Evolutionary conservation across 2,797 vertebrate genomes (phyloP).

Genomic region (Spatula clypeata): DNA sequence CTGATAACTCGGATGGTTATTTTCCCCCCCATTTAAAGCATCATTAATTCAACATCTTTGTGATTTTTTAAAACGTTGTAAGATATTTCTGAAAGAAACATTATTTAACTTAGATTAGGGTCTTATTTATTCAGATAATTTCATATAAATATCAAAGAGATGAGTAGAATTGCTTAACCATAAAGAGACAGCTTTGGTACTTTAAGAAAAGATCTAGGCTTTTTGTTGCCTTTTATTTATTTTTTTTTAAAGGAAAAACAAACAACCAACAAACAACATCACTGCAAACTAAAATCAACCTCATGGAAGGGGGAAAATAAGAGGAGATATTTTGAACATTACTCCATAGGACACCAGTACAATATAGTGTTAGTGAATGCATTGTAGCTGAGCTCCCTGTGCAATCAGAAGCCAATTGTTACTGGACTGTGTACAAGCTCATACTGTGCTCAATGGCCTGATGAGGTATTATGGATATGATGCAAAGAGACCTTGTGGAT

Average conservation of each 20-base stretch:
- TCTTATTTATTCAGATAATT: conserved; percentile 83
- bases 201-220: conserved; percentile 66
- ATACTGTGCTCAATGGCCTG: conserved; percentile 94
- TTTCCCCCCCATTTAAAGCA: conserved; percentile 79
- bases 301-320: conserved; percentile 83
- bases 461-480: conserved; percentile 88
- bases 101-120: conserved; percentile 82
- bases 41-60: conserved; percentile 84
- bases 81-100: conserved; percentile 74
- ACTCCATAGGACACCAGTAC: conserved; percentile 85
- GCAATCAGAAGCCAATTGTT: conserved; percentile 90
- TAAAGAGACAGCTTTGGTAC: conserved; percentile 70
- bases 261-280: background rate
- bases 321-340: conserved; percentile 86
- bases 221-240: background rate
- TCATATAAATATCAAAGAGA: conserved; percentile 78
- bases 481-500: conserved; percentile 84
- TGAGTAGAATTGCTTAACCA: conserved; percentile 78
- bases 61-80: conserved; percentile 68
- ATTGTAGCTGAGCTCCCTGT: conserved; percentile 83
- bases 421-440: conserved; percentile 86
- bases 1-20: conserved; percentile 80
- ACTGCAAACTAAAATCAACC: conserved; percentile 81
- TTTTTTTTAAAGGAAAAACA: background rate
- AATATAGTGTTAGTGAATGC: conserved; percentile 82